These are phyloP conservation scores for Bombus waltoni DNA, from an alignment of 1,140 invertebrate genomes.

Conservation along the genomic window DNA sequence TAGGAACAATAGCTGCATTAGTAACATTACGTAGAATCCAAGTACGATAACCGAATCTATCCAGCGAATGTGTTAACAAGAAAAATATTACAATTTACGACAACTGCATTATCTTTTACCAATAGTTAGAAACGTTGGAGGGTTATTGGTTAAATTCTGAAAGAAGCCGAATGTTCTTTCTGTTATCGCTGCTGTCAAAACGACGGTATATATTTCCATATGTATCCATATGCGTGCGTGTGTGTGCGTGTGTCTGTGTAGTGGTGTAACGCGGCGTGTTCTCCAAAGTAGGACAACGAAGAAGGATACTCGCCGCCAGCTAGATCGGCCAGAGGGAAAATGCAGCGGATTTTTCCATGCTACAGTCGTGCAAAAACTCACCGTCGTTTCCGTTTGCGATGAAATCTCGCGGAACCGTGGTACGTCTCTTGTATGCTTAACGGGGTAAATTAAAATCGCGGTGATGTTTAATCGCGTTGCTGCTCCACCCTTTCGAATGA, in stretches of 20 bases:
- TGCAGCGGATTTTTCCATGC: conserved; percentile 4
- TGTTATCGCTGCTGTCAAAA: not conserved
- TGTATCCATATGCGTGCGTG: not conserved
- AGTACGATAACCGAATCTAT: too few species aligned
- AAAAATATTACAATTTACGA: too few species aligned
- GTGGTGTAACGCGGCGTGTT: not conserved
- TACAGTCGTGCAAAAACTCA: not conserved
- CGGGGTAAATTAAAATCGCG: conserved; percentile 11
- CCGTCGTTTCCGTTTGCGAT: not conserved
- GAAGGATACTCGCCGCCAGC: conserved; percentile 41
- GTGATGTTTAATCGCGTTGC: not conserved
- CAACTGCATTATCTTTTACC: too few species aligned
- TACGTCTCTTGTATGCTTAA: not conserved
- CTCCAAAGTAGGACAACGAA: conserved; percentile 51
- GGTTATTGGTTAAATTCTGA: too few species aligned
- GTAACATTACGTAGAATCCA: too few species aligned
- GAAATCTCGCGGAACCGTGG: conserved; percentile 12
- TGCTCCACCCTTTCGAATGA: not conserved
- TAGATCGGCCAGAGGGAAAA: not conserved
- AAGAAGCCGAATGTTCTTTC: too few species aligned
- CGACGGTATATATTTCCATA: not conserved
- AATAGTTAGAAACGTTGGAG: too few species aligned
- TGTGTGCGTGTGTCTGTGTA: too few species aligned
- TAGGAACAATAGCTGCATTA: too few species aligned
- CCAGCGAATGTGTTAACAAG: too few species aligned